Evolutionary conservation across 92 coral and sea anemone species (phyloP).

Genomic region (Siderastrea radians): DNA sequence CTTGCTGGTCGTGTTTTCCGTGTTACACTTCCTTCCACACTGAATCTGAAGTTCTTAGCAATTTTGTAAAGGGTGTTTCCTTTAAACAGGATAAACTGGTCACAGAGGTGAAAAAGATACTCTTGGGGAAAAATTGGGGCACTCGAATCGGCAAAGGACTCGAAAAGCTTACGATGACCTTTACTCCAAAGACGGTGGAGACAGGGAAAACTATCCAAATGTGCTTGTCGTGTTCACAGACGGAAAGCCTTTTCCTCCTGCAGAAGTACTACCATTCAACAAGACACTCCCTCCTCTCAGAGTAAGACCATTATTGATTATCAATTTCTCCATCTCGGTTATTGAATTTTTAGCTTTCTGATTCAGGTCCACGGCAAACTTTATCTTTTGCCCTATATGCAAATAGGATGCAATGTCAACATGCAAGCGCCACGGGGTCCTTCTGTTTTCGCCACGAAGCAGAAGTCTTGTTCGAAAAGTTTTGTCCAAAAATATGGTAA

Average conservation of each 20-base stretch:
- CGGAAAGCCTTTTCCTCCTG: conserved; percentile 1
- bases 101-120: not conserved
- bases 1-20: no score
- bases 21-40: not conserved
- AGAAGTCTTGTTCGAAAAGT: no score
- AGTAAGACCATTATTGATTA: not conserved
- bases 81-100: not conserved
- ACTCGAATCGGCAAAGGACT: conserved; percentile 9
- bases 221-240: conserved; percentile 15
- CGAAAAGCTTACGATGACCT: not conserved
- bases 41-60: not conserved
- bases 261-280: not conserved
- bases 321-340: not conserved
- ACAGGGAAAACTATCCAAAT: not conserved
- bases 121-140: not conserved
- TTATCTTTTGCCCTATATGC: no score
- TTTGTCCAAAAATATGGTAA: no score
- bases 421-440: no score
- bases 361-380: not conserved
- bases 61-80: not conserved
- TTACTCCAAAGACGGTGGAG: conserved; percentile 4
- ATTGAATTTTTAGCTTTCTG: not conserved
- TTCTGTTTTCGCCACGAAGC: no score
- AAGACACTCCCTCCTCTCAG: conserved; percentile 9
- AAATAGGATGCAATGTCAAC: no score